phyloP scores from a whole-genome alignment of 2,113 vertebrate species.

The Xerus inauris region DNA sequence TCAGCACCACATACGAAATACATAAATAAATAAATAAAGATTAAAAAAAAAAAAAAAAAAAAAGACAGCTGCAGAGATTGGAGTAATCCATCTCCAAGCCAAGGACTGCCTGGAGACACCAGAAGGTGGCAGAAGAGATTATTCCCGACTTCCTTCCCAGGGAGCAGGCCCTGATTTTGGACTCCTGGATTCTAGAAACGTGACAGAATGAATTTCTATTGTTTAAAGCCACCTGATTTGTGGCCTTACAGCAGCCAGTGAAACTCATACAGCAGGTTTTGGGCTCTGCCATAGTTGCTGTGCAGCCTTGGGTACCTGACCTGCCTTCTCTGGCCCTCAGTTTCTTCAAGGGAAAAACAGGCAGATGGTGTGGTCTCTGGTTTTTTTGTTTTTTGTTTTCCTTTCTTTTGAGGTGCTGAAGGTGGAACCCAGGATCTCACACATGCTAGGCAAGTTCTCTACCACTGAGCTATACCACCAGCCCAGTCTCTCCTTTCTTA shows the following conservation, averaged over 20 bases:
- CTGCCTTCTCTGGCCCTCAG: neutral
- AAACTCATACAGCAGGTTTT: neutral
- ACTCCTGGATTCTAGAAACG: neutral
- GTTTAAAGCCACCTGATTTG: neutral
- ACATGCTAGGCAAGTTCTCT: neutral
- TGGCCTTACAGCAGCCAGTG: neutral
- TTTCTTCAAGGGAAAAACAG: neutral
- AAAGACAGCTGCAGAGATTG: neutral
- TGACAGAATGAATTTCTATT: neutral
- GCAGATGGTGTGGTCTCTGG: neutral
- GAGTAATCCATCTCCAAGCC: accelerated
- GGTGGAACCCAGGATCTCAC: neutral
- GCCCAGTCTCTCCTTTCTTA: neutral
- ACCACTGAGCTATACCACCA: no score
- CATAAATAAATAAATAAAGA: no score
- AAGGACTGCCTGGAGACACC: neutral
- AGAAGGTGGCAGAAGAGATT: neutral
- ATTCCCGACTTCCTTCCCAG: no score
- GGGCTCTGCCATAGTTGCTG: neutral
- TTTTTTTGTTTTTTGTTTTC: no score
- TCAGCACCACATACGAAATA: no score
- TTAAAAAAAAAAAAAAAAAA: no score
- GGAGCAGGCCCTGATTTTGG: neutral
- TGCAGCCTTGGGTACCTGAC: neutral
- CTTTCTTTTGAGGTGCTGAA: neutral